phyloP scores from a whole-genome alignment of 2,888 invertebrate genomes.

The Protodeltote pygarga region DNA sequence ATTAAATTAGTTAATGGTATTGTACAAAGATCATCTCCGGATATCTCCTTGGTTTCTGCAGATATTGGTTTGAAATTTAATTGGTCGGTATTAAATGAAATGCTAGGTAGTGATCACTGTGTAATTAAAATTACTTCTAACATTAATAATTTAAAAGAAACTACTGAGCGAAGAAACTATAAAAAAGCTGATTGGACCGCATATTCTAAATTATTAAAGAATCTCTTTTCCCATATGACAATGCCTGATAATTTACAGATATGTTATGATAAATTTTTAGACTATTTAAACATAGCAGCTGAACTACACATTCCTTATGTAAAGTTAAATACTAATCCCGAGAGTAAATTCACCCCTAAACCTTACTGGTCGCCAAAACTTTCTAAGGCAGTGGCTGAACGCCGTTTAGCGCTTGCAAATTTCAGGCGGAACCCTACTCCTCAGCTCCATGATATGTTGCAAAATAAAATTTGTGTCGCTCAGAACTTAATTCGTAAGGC shows the following conservation, averaged over 20 bases:
- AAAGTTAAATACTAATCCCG: constrained; percentile 25
- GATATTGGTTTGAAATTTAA: no score
- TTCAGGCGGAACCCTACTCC: constrained; percentile 45
- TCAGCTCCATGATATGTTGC: constrained; percentile 16
- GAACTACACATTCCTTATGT: constrained; percentile 27
- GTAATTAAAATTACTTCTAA: no score
- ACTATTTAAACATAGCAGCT: constrained; percentile 18
- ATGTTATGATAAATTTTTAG: no score
- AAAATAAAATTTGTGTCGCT: constrained; percentile 14
- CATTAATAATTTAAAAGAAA: no score
- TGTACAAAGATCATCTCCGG: constrained; percentile 40
- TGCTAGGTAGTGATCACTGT: constrained; percentile 31
- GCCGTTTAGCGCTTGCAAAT: constrained; percentile 27
- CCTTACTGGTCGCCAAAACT: constrained; percentile 42
- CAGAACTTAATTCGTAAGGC: constrained; percentile 14
- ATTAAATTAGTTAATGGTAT: constrained; percentile 25
- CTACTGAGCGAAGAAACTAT: no score
- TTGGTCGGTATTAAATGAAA: constrained; percentile 30
- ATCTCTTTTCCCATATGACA: no score
- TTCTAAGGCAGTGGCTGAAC: constrained; percentile 39
- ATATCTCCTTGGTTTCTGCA: constrained; percentile 35
- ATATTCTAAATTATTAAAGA: no score
- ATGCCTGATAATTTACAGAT: no score
- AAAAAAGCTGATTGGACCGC: no score
- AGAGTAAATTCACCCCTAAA: constrained; percentile 36